These are phyloP conservation scores for Neoniphon sammara DNA, from an alignment of 2,797 vertebrate genomes.

Conservation along the genomic window DNA sequence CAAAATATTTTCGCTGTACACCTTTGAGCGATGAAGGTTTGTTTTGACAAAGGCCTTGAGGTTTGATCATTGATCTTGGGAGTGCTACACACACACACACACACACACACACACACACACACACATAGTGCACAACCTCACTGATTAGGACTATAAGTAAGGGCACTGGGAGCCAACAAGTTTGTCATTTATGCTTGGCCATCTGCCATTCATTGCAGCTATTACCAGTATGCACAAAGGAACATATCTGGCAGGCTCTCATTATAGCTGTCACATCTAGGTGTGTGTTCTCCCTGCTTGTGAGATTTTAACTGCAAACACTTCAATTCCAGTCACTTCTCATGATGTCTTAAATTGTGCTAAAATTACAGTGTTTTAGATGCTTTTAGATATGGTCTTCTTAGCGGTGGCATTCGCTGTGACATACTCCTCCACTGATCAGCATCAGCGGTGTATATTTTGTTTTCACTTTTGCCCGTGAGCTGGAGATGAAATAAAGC, in stretches of 20 bases:
- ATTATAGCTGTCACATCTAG: slow-evolving; percentile 5
- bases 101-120: background rate
- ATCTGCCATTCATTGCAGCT: slow-evolving; percentile 9
- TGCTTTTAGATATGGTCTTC: background rate
- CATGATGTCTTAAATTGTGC: slow-evolving; percentile 12
- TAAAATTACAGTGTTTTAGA: slow-evolving; percentile 36
- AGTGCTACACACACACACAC: background rate
- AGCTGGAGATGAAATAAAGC: background rate
- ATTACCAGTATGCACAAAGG: background rate
- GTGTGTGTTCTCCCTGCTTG: background rate
- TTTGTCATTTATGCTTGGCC: slow-evolving; percentile 2
- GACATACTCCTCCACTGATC: background rate
- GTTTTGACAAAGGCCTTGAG: background rate
- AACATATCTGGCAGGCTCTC: background rate
- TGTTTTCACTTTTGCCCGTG: slow-evolving; percentile 8
- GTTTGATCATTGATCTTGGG: too few species aligned
- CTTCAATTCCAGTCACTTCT: background rate
- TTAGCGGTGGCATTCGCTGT: slow-evolving; percentile 8
- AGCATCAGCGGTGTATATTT: background rate
- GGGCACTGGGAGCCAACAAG: background rate
- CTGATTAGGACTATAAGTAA: background rate
- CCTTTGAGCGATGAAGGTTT: background rate
- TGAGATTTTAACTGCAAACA: slow-evolving; percentile 1
- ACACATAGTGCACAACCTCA: background rate
- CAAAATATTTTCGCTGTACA: slow-evolving; percentile 1